phyloP scores from a whole-genome alignment of 2,888 invertebrate genomes.

The Perizoma flavofasciatum region DNA sequence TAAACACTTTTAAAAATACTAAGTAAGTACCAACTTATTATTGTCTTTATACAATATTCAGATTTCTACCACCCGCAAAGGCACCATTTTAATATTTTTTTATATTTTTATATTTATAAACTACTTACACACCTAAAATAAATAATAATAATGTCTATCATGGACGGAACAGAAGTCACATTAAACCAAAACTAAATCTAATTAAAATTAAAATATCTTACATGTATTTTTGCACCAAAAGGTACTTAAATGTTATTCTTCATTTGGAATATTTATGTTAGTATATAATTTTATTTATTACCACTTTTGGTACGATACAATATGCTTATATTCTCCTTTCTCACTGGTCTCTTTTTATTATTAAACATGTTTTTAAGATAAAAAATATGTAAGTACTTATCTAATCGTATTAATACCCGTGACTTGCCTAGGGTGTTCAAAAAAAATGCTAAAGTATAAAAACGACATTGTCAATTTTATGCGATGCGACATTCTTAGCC shows the following conservation, averaged over 20 bases:
- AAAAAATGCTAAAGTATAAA: too few species aligned
- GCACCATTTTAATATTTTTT: constrained; percentile 16
- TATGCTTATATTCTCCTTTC: neutral
- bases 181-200: constrained; percentile 39
- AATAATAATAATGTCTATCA: constrained; percentile 74
- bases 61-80: constrained; percentile 12
- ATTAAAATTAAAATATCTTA: constrained; percentile 20
- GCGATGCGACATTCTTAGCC: too few species aligned
- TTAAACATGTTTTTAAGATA: too few species aligned
- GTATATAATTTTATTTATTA: constrained; percentile 6
- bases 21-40: neutral
- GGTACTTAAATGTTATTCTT: neutral
- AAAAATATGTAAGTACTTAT: neutral
- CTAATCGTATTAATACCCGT: too few species aligned
- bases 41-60: constrained; percentile 14
- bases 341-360: neutral
- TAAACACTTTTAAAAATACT: too few species aligned
- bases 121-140: constrained; percentile 62
- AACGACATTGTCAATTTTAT: too few species aligned
- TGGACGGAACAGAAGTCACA: constrained; percentile 67
- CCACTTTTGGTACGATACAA: constrained; percentile 6
- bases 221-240: constrained; percentile 7
- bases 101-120: constrained; percentile 18
- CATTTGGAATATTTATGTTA: neutral
- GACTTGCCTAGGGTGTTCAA: too few species aligned